A percentile compares a stretch with the other conserved stretches of the same genome.
Evolutionary conservation across 2,888 invertebrate species (phyloP).

Genomic region (Globia sparganii): DNA sequence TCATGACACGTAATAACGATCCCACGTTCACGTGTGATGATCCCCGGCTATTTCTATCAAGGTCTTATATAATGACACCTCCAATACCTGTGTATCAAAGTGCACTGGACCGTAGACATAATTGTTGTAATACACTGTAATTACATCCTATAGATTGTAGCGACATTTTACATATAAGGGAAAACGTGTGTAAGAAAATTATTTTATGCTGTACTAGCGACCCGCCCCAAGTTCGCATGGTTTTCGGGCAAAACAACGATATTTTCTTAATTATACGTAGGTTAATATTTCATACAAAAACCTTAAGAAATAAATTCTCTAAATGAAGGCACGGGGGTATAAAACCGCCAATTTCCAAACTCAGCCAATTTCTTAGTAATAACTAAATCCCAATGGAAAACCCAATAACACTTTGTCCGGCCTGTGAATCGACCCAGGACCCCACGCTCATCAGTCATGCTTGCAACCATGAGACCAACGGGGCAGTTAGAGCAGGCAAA

Average conservation of each 20-base stretch:
- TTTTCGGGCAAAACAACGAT: not conserved
- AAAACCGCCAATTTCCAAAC: too few relatives aligned
- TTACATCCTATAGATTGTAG: constrained; percentile 19
- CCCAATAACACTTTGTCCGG: too few relatives aligned
- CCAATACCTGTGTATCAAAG: constrained; percentile 17
- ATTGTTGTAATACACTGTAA: constrained; percentile 31
- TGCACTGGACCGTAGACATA: constrained; percentile 49
- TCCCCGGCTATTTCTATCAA: constrained; percentile 41
- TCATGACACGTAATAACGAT: not conserved
- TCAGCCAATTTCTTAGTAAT: too few relatives aligned
- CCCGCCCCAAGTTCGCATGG: not conserved
- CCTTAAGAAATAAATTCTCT: too few relatives aligned
- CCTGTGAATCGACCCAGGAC: too few relatives aligned
- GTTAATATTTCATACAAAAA: too few relatives aligned
- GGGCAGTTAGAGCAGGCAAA: not conserved
- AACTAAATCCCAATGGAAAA: too few relatives aligned
- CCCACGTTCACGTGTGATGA: not conserved
- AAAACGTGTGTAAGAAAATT: not conserved
- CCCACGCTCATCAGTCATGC: too few relatives aligned
- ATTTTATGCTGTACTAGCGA: not conserved
- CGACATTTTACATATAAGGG: constrained; percentile 4
- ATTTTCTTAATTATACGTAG: too few relatives aligned
- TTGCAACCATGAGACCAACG: too few relatives aligned
- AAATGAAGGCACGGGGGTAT: too few relatives aligned
- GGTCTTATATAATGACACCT: constrained; percentile 49